Percentiles rank a stretch among this genome's conserved stretches.
Evolutionary conservation across 1,140 invertebrate species (phyloP).

Genomic region (Uloborus diversus): DNA sequence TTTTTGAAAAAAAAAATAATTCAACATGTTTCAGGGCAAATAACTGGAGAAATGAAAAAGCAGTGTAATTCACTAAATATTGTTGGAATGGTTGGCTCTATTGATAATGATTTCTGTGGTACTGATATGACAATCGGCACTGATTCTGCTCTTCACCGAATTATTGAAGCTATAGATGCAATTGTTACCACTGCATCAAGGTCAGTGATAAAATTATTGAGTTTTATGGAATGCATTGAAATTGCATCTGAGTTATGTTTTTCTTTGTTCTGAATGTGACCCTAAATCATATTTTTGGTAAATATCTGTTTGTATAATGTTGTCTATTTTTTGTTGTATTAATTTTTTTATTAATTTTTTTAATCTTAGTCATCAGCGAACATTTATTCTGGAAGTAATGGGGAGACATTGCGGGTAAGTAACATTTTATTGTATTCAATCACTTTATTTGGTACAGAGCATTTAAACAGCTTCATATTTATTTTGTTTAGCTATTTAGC

Average conservation of each 20-base stretch:
- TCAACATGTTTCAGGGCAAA: constrained; percentile 76
- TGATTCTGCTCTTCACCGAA: constrained; percentile 95
- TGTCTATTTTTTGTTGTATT: not conserved
- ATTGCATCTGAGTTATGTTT: not conserved
- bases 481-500: constrained; percentile 77
- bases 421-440: not conserved
- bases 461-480: not conserved
- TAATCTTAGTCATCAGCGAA: constrained; percentile 87
- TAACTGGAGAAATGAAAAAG: constrained; percentile 80
- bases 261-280: not conserved
- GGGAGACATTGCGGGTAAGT: constrained; percentile 81
- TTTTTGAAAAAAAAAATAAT: not conserved
- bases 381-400: constrained; percentile 99
- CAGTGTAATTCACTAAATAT: constrained; percentile 87
- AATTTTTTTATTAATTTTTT: too few relatives aligned
- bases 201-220: constrained; percentile 4
- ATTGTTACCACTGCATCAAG: constrained; percentile 92
- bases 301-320: not conserved
- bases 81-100: constrained; percentile 98
- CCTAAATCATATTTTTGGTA: not conserved
- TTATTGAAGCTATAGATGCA: constrained; percentile 98
- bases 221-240: not conserved
- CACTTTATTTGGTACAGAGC: not conserved
- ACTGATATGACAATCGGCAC: constrained; percentile 99
- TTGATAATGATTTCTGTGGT: constrained; percentile 99